Evolutionary conservation across 2,113 vertebrate species (phyloP).

Genomic region (Upupa epops): DNA sequence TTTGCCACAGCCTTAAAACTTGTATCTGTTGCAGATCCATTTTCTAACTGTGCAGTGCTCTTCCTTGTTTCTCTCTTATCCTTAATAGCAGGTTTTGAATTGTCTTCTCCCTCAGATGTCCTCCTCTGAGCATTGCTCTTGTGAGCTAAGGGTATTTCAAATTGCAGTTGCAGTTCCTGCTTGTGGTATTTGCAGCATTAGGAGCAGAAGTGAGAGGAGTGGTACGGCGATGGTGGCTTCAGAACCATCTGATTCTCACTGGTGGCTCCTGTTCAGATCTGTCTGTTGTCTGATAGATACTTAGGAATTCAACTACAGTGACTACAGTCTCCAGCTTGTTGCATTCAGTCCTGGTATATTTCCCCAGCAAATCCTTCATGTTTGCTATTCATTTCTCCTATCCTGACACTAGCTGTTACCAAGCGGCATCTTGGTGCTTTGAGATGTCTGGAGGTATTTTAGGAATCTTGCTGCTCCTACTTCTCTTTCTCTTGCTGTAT

Average conservation of each 20-base stretch:
- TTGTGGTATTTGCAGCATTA: not conserved
- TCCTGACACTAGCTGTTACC: not conserved
- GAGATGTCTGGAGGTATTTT: constrained; percentile 5
- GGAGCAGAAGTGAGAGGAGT: not conserved
- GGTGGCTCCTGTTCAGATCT: not conserved
- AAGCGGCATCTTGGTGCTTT: not conserved
- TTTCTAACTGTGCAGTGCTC: not conserved
- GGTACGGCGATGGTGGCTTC: not conserved
- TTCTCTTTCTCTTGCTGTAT: not conserved
- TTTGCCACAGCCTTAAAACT: not conserved
- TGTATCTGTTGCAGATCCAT: not conserved
- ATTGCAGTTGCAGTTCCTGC: not conserved
- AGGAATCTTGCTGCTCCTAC: not conserved
- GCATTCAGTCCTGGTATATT: not conserved
- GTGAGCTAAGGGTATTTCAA: not conserved
- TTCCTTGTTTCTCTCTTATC: not conserved
- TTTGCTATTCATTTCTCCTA: not conserved
- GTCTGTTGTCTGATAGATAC: not conserved
- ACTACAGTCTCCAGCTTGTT: not conserved
- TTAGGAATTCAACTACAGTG: not conserved
- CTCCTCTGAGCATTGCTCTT: not conserved
- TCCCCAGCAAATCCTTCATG: not conserved
- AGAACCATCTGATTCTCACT: not conserved
- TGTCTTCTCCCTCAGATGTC: not conserved
- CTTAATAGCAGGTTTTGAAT: not conserved